These are phyloP conservation scores for Philantomba maxwellii DNA, from an alignment of 2,113 vertebrate species.

Conservation along the genomic window DNA sequence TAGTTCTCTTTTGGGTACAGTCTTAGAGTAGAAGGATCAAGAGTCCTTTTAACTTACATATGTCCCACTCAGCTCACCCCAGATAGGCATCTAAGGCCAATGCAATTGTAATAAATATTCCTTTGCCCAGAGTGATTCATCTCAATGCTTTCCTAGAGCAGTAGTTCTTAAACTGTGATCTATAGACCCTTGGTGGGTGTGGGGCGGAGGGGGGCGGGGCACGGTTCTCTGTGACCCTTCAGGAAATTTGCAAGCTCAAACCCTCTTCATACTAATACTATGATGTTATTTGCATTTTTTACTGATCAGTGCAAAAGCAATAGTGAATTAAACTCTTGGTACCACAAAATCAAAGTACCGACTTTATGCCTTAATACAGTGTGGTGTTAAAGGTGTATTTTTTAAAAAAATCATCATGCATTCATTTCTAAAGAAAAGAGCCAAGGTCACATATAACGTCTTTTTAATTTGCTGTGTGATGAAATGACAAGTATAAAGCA, in stretches of 20 bases:
- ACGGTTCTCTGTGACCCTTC: background rate
- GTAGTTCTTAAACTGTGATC: background rate
- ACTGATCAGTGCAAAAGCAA: background rate
- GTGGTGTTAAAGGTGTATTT: background rate
- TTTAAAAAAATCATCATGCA: background rate
- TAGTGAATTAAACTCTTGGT: background rate
- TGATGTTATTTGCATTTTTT: background rate
- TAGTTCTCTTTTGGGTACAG: background rate
- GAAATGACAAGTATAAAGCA: background rate
- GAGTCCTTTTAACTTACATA: background rate
- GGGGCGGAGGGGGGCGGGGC: accelerated
- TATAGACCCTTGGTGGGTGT: background rate
- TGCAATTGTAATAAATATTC: background rate
- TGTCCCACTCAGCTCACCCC: background rate
- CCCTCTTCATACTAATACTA: background rate
- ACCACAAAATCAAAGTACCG: background rate
- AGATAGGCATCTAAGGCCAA: background rate
- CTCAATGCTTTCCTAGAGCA: background rate
- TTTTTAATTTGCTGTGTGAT: background rate
- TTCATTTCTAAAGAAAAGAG: background rate
- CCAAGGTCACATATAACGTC: background rate
- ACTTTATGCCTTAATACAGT: background rate
- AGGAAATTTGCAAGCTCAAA: background rate
- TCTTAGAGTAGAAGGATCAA: background rate
- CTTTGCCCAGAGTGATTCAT: background rate